Base-by-base conservation (phyloP, 1,140 invertebrate species). In the Argopecten irradians region DNA sequence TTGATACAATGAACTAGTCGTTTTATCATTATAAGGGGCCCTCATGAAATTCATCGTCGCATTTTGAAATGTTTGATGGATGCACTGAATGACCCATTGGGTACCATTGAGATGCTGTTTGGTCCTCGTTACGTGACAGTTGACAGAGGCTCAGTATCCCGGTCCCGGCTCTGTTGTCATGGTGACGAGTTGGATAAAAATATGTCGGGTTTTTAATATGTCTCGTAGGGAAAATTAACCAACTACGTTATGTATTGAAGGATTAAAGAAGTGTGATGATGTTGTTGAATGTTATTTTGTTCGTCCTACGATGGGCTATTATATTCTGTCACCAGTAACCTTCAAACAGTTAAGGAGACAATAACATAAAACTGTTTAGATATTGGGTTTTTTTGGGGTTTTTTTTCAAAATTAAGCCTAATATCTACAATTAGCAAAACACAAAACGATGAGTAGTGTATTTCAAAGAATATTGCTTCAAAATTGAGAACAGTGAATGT, bases 1-100 rank as follows among this genome's bases (percentile, higher is more conserved):
- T 71, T 71, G 55, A 71, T 71, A 71, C 55, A 11, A n/a, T 71
- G 55, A 71, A 71, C 55, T 71, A 71, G 55, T n/a, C 16, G 55
- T 71, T 71, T 71, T 71, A 28, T 71, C 55, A 71, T 71, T 71
- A 71, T 71, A 71, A 71, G 55, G 55, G 55, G 28, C 55, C 55
- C 55, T 71, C 55, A 71, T 71, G 55, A 71, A 71, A 71, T n/a
- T 28, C 55, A 28, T 71, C 28, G 55, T 71, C 55, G 55, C 55
- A 71, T 71, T 71, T 71, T 71, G 55, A 71, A 71, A 71, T 3
- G 55, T 71, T 71, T 28, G 55, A 71, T 71, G 55, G 55, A 71
- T 71, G 55, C 55, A 71, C 55, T n/a, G 7, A n/a, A 71, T n/a
- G 55, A 71, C 55, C 55, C 55, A 28, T 28, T 28, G 55, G 36